phyloP scores from a whole-genome alignment of 2,113 vertebrate species.

The Coryphaenoides rupestris region DNA sequence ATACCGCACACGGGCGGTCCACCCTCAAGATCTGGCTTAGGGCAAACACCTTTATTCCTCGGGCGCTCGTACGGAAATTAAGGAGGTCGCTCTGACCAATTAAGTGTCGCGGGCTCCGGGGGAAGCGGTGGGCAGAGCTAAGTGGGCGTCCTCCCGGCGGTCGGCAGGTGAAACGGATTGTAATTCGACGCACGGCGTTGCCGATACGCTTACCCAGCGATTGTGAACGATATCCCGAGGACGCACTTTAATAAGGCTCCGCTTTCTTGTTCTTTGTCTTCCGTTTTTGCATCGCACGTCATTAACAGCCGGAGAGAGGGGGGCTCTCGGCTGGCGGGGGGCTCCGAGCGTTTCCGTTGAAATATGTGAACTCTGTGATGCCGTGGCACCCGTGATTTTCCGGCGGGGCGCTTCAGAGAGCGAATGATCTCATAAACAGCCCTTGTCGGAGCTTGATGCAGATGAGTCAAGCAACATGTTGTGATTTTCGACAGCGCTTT shows the following conservation, averaged over 20 bases:
- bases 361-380: no score
- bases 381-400: no score
- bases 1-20: conserved; percentile 4
- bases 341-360: no score
- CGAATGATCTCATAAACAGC: no score
- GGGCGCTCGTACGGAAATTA: conserved; percentile 51
- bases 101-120: conserved; percentile 17
- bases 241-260: conserved; percentile 53
- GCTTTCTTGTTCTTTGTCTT: conserved; percentile 27
- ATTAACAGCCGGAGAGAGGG: conserved; percentile 32
- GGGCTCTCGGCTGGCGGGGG: no score
- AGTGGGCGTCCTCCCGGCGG: conserved; percentile 5
- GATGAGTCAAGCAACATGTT: no score
- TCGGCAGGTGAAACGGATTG: conserved; percentile 35
- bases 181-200: conserved; percentile 41
- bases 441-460: no score
- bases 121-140: not conserved
- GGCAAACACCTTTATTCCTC: conserved; percentile 33
- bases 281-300: conserved; percentile 49
- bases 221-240: conserved; percentile 58
- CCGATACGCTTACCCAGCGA: conserved; percentile 34
- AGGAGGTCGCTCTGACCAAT: conserved; percentile 56
- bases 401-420: no score
- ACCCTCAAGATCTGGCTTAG: conserved; percentile 9
- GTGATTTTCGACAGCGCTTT: no score